Evolutionary conservation across 2,113 vertebrate genomes (phyloP), one percentile per base, ranked within the genome.

Genomic region (Nothoprocta pentlandii): DNA sequence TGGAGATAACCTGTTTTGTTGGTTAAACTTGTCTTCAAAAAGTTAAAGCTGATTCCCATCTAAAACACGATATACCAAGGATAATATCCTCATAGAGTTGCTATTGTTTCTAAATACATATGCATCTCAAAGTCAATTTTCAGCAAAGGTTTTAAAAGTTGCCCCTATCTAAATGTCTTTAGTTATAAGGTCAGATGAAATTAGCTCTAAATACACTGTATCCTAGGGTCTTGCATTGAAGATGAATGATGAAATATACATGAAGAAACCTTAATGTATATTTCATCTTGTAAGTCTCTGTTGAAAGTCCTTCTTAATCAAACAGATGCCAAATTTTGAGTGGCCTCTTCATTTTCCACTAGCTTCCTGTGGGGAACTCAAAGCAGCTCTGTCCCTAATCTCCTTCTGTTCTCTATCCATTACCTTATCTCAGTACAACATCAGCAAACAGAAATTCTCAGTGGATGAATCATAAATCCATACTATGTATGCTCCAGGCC

Each of bases 391-490:
- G 36, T 44, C 59, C 59, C 80, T 90, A 77, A 80, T 53, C 36
- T 66, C 44, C 54, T 83, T 66, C 59, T 13, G 28, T 71, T 53
- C 34, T 39, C 34, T 44, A 73, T 69, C 49, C 4, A 0, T 21
- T 44, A 16, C 22, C 49, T 87, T 89, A 41, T 23, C 41, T 87
- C 62, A 69, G 32, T 36, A 73, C 21, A 87, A 23, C n/a, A 87
- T 73, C 81, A 85, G 47, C 70, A 85, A 95, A 92, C 14, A 75
- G 53, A 91, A 86, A 54, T 26, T 82, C 44, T 26, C 46, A 71
- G 51, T 17, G 20, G n/a, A 86, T 1, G 1, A 80, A 32, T n/a
- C 80, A 87, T 44, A 79, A 69, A 89, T 76, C 44, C 64, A 73
- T 39, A 39, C 8, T 10, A 69, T 64, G 79, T 82, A 54, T 92